Evolutionary conservation across 2,797 vertebrate species (phyloP).

Genomic region (Decapterus maruadsi): DNA sequence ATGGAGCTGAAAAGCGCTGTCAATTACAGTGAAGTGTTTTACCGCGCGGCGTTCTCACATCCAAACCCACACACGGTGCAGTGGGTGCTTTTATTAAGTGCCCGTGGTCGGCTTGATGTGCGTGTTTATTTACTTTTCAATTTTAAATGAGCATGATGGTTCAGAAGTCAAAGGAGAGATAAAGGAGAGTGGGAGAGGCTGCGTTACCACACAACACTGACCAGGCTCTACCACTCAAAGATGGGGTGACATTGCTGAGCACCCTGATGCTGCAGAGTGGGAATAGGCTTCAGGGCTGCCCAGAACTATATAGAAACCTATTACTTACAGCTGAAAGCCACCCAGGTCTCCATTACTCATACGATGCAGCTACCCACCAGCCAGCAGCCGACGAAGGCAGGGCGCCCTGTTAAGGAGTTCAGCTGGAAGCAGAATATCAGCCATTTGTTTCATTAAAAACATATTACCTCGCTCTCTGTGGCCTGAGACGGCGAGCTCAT

Average conservation of each 20-base stretch:
- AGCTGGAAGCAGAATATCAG: constrained; percentile 37
- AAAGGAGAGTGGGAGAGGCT: background rate
- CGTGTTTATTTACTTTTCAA: constrained; percentile 32
- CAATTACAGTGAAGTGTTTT: constrained; percentile 64
- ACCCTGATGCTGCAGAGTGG: constrained; percentile 44
- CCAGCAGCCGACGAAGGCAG: constrained; percentile 30
- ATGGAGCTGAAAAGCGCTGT: constrained; percentile 64
- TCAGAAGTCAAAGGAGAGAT: constrained; percentile 6
- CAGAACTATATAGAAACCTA: constrained; percentile 73
- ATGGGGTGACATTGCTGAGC: constrained; percentile 47
- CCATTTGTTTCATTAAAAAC: constrained; percentile 52
- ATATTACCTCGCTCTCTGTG: constrained; percentile 49
- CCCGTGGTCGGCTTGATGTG: constrained; percentile 1
- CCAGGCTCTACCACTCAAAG: constrained; percentile 35
- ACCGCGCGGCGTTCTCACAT: constrained; percentile 18
- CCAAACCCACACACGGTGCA: constrained; percentile 14
- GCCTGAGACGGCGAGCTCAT: constrained; percentile 44
- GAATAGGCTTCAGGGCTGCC: constrained; percentile 64
- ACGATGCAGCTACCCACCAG: constrained; percentile 20
- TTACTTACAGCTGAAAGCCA: constrained; percentile 79
- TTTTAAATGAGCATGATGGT: constrained; percentile 26
- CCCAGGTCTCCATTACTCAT: constrained; percentile 60
- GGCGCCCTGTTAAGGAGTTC: constrained; percentile 30
- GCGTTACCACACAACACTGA: constrained; percentile 7
- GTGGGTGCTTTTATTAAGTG: constrained; percentile 21